These are phyloP conservation scores for Hesperophylax magnus DNA, from an alignment of 1,140 invertebrate species.

Conservation along the genomic window DNA sequence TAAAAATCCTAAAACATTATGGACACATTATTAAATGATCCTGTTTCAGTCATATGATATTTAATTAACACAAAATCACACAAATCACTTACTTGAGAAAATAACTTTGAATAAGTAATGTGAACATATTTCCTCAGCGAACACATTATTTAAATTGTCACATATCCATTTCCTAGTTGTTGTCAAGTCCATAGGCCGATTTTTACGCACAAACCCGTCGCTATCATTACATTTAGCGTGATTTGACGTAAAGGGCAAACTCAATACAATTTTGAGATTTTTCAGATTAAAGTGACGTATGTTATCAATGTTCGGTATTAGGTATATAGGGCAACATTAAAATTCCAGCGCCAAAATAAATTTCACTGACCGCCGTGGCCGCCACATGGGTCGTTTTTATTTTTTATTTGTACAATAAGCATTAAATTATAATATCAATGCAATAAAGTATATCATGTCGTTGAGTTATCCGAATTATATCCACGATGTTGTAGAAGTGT, in stretches of 20 bases:
- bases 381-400: too few species aligned
- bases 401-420: too few species aligned
- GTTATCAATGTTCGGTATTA: constrained; percentile 13
- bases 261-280: neutral
- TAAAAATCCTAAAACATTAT: neutral
- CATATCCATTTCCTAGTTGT: neutral
- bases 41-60: neutral
- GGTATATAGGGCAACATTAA: too few species aligned
- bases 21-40: constrained; percentile 8
- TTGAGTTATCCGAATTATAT: too few species aligned
- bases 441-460: too few species aligned
- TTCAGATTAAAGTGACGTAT: constrained; percentile 25
- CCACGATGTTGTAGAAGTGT: too few species aligned
- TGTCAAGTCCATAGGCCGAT: constrained; percentile 16
- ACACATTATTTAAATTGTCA: constrained; percentile 19
- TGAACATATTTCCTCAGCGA: neutral
- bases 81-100: constrained; percentile 10
- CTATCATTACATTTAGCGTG: constrained; percentile 12
- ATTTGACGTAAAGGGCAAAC: constrained; percentile 26
- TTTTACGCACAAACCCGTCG: neutral
- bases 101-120: constrained; percentile 10
- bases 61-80: neutral
- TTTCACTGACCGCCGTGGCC: too few species aligned
- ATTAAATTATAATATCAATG: too few species aligned
- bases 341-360: too few species aligned